Percentiles rank a stretch among this genome's conserved stretches.
Evolutionary conservation across 2,113 vertebrate genomes (phyloP).

Genomic region (Colaptes auratus): DNA sequence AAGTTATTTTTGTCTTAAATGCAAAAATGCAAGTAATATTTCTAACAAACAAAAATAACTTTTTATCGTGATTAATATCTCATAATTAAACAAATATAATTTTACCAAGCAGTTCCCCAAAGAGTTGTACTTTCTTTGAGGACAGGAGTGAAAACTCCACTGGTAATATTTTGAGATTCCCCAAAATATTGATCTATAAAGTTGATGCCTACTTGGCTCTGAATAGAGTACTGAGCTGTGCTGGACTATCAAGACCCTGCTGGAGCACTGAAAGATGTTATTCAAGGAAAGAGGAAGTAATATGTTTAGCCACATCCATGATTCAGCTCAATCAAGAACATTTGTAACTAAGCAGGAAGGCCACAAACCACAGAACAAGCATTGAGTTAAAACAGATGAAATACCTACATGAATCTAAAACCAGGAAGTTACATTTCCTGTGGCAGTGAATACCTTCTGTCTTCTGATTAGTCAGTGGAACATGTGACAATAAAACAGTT

Average conservation of each 20-base stretch:
- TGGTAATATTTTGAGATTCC: neutral
- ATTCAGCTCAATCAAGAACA: neutral
- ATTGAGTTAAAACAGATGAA: neutral
- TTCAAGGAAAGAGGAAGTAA: slow-evolving; percentile 33
- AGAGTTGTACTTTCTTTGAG: neutral
- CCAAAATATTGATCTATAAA: neutral
- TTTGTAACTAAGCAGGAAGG: neutral
- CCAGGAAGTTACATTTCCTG: neutral
- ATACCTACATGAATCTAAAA: neutral
- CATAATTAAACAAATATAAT: neutral
- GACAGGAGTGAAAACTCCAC: neutral
- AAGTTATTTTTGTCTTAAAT: neutral
- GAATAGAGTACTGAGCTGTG: neutral
- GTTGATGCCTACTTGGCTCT: neutral
- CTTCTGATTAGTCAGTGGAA: neutral
- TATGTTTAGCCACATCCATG: slow-evolving; percentile 29
- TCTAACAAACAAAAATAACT: neutral
- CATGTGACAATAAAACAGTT: neutral
- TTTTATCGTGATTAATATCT: neutral
- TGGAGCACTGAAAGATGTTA: neutral
- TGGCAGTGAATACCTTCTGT: neutral
- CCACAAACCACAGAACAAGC: slow-evolving; percentile 60
- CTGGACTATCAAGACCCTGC: neutral
- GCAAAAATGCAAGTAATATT: neutral
- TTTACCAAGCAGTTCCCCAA: neutral